Evolutionary conservation across 1,140 invertebrate genomes (phyloP), one percentile per base, ranked within the genome.

Genomic region (Liolophura sinensis): DNA sequence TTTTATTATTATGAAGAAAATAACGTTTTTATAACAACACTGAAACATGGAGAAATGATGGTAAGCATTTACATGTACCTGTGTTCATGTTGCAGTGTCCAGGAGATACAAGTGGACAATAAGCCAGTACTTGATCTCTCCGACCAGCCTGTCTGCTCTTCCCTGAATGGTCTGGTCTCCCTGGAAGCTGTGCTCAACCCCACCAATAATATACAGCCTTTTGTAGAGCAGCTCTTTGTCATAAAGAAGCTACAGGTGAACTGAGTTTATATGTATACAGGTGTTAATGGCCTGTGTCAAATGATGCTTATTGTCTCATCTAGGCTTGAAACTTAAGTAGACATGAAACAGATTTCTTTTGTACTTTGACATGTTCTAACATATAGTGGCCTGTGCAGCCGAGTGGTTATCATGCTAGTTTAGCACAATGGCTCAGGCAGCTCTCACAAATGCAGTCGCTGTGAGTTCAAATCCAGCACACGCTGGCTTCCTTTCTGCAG

Each of bases 201-300:
- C 24, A 80, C 78, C 56, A 93, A 85, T 90, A 91, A 95, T 70
- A 90, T 93, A 1, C 87, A 90, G 54, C 88, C 89, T 27, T 89
- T 95, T 64, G 90, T 93, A 5, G 90, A 91, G 74, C 92, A 96
- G 78, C 79, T 97, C 18, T 79, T 92, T 60, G 90, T 95, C 85
- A 86, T 96, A 64, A 90, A 96, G 81, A 89, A 90, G 66, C 86
- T 96, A 0, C 93, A 95, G 85, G 90, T 88, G 77, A 73, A 62
- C 66, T 18, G 15, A 56, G 24, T 4, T 60, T 14, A 46, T 18
- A n/a, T n/a, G n/a, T n/a, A n/a, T n/a, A n/a, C n/a, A 57, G 14
- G n/a, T n/a, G n/a, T n/a, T n/a, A n/a, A n/a, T n/a, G n/a, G n/a
- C n/a, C n/a, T n/a, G n/a, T n/a, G n/a, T n/a, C n/a, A n/a, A n/a